Evolutionary conservation across 2,113 vertebrate species (phyloP).

Genomic region (Apteryx mantelli): DNA sequence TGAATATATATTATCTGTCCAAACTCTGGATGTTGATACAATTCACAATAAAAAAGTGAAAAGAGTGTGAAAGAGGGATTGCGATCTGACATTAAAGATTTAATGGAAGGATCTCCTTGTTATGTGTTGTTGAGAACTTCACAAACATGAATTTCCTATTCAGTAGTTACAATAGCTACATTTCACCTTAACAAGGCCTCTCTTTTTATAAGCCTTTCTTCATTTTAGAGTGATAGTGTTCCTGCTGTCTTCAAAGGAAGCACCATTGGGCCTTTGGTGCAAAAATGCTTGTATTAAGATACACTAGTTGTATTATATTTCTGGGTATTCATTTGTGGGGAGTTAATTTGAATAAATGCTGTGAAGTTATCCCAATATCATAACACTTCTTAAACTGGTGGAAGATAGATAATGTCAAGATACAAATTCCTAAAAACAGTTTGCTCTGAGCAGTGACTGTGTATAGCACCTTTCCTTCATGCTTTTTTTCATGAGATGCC

Average conservation of each 20-base stretch:
- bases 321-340: background rate
- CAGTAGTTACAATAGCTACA: background rate
- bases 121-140: background rate
- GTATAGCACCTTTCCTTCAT: background rate
- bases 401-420: background rate
- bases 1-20: background rate
- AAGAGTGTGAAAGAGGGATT: background rate
- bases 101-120: background rate
- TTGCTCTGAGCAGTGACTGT: background rate
- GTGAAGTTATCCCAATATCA: background rate
- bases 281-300: background rate
- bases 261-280: background rate
- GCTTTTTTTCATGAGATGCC: rapidly evolving
- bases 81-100: background rate
- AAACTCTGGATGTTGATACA: background rate
- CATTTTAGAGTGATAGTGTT: background rate
- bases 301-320: background rate
- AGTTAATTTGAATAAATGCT: background rate
- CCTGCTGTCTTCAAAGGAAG: background rate
- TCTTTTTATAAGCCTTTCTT: background rate
- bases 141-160: background rate
- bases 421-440: background rate
- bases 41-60: background rate
- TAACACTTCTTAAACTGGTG: background rate
- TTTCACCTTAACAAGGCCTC: background rate